Conservation (phyloP, 2,113 vertebrate genomes). For the Siniperca knerii region DNA sequence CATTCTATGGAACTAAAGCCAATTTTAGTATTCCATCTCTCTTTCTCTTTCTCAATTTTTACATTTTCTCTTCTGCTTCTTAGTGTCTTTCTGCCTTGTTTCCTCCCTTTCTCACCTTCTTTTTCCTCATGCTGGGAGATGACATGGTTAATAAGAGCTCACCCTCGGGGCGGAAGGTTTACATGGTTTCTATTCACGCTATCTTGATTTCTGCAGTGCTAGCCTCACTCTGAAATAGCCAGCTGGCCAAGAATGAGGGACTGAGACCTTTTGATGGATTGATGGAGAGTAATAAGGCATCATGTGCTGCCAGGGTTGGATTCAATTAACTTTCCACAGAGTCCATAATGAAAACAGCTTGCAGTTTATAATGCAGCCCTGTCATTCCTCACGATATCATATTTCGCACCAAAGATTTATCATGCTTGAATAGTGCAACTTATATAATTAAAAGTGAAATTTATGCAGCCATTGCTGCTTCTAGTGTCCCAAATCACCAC, state of each 20-base stretch:
- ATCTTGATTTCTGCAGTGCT: constrained; percentile 36
- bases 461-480: not conserved
- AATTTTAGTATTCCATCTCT: not conserved
- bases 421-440: not conserved
- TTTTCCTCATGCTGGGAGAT: constrained; percentile 63
- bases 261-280: constrained; percentile 13
- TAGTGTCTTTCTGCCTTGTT: not conserved
- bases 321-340: constrained; percentile 15
- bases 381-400: not conserved
- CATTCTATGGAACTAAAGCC: not conserved
- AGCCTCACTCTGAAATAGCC: constrained; percentile 23
- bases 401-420: constrained; percentile 11
- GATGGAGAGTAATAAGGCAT: constrained; percentile 29
- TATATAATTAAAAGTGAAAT: not conserved
- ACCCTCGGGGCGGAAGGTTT: constrained; percentile 43
- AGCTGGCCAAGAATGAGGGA: constrained; percentile 18
- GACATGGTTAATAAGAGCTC: constrained; percentile 68
- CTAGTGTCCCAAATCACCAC: not conserved
- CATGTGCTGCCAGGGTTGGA: not conserved
- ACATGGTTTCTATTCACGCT: constrained; percentile 36
- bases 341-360: constrained; percentile 4
- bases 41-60: not conserved
- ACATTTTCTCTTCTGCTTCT: not conserved
- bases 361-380: not conserved
- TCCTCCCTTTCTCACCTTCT: constrained; percentile 30